Conservation (phyloP, 2,888 invertebrate genomes). For the Amorpha juglandis region DNA sequence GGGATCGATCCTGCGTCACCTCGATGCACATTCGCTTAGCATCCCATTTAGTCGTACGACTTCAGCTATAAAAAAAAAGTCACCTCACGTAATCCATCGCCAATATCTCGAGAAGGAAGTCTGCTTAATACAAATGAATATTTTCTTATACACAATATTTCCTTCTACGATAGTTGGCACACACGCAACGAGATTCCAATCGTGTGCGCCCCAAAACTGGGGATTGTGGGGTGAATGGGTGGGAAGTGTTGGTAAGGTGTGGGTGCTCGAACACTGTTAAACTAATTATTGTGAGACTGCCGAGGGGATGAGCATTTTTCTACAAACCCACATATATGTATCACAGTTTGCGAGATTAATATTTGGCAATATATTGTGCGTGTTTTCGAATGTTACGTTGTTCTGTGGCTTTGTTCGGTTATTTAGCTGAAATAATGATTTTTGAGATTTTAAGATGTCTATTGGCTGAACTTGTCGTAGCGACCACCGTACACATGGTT, state of each 20-base stretch:
- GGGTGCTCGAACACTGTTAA: constrained; percentile 68
- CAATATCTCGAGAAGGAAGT: constrained; percentile 3
- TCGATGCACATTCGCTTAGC: no score
- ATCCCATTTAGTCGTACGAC: no score
- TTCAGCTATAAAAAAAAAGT: neutral
- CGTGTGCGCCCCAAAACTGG: constrained; percentile 29
- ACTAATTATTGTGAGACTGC: constrained; percentile 63
- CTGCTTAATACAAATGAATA: constrained; percentile 53
- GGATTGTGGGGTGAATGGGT: constrained; percentile 40
- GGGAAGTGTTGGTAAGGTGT: constrained; percentile 35
- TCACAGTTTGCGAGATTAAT: constrained; percentile 14
- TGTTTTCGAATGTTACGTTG: constrained; percentile 33
- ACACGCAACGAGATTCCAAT: constrained; percentile 30
- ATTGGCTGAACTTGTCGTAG: no score
- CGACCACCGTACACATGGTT: no score
- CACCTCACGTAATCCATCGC: neutral
- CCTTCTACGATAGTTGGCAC: constrained; percentile 58
- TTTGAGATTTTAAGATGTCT: neutral
- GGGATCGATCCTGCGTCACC: no score
- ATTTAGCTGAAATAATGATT: neutral
- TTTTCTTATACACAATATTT: constrained; percentile 52
- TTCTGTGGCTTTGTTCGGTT: neutral
- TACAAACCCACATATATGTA: constrained; percentile 51
- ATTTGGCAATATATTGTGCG: constrained; percentile 23
- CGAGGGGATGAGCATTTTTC: constrained; percentile 63